Evolutionary conservation across 2,113 vertebrate genomes (phyloP), one percentile per base, ranked within the genome.

Genomic region (Collichthys lucidus): DNA sequence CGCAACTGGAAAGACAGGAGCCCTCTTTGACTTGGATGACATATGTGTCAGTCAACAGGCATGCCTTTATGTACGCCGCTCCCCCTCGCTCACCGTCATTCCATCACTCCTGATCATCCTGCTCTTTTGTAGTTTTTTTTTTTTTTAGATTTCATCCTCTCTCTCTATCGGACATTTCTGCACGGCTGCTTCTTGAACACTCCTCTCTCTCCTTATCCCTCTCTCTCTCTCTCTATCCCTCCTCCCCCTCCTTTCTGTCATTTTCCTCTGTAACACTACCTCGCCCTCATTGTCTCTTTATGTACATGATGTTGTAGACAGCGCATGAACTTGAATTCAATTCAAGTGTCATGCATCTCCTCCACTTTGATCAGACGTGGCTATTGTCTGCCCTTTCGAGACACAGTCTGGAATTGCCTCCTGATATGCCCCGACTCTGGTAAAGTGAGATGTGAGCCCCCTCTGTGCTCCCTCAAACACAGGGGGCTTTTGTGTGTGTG

Each of bases 351-450:
- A 94, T 87, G 91, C 93, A 85, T 79, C 79, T 92, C 87, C 87
- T 92, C 79, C 84, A 56, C 96, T 96, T 98, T 97, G 96, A 98
- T 98, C 96, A 92, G 49, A 83, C 74, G 84, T 86, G 72, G 87
- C 84, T 90, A 96, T 96, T 96, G 94, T 97, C 93, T 94, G 72
- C 57, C 50, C 84, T 26, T 26, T 26, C 76, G 90, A 89, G 81
- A 80, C 71, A 88, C 79, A 85, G 92, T 94, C 95, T 91, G 95
- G 92, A 94, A 94, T 92, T 84, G 89, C 87, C 91, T 91, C 84
- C 87, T 86, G 90, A 92, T 92, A 92, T 82, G 75, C 88, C 88
- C 81, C 89, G 59, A n/a, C 85, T 87, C 88, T 82, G 91, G 93
- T 95, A 94, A 94, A 94, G 86, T 90, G 95, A 97, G 95, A 94